Evolutionary conservation across 2,797 vertebrate species (phyloP).

Genomic region (Protonibea diacanthus): DNA sequence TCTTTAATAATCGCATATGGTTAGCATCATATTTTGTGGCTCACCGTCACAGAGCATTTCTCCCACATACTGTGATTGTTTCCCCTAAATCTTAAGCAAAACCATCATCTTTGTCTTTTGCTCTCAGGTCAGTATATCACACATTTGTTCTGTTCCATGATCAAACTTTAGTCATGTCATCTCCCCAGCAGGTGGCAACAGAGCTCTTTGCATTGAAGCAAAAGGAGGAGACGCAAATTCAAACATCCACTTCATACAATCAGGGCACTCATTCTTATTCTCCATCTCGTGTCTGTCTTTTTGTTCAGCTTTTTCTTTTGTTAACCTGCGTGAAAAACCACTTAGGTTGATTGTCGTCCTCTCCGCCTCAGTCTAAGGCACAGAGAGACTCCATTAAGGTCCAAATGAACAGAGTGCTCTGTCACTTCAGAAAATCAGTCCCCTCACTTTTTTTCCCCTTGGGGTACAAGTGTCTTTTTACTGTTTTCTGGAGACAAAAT

Average conservation of each 20-base stretch:
- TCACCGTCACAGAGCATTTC: background rate
- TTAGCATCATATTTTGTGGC: background rate
- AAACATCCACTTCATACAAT: background rate
- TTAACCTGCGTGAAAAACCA: slow-evolving; percentile 18
- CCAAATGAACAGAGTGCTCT: slow-evolving; percentile 32
- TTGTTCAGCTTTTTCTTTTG: slow-evolving; percentile 14
- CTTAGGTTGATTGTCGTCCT: slow-evolving; percentile 14
- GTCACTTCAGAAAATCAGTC: slow-evolving; percentile 9
- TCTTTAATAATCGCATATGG: background rate
- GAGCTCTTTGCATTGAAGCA: slow-evolving; percentile 34
- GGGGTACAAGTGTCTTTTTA: background rate
- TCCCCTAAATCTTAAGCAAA: background rate
- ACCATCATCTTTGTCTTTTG: background rate
- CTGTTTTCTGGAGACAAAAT: slow-evolving; percentile 22
- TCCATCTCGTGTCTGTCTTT: background rate
- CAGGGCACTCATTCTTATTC: background rate
- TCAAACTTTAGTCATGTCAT: background rate
- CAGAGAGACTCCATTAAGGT: slow-evolving; percentile 11
- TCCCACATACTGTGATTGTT: background rate
- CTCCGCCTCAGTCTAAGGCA: background rate
- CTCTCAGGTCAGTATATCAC: background rate
- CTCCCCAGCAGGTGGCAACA: slow-evolving; percentile 71
- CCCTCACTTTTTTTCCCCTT: background rate
- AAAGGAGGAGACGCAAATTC: background rate
- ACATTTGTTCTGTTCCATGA: background rate